Evolutionary conservation across 2,113 vertebrate species (phyloP).

Genomic region (Cairina moschata): DNA sequence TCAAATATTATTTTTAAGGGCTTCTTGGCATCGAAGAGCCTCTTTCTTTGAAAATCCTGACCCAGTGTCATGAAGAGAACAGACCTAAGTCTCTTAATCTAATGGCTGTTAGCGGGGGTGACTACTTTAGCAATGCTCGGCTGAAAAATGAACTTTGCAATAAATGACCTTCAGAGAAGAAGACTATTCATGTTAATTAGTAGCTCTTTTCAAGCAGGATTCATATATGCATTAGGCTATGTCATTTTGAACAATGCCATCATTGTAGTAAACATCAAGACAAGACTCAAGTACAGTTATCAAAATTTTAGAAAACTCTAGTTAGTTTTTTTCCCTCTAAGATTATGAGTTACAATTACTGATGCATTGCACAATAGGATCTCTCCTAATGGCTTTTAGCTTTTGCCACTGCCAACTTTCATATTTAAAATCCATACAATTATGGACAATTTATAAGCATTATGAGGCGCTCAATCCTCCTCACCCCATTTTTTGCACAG

Average conservation of each 20-base stretch:
- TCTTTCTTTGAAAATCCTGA: conserved; percentile 75
- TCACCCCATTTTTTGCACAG: conserved; percentile 79
- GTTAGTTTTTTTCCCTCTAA: conserved; percentile 77
- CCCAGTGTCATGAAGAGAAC: conserved; percentile 77
- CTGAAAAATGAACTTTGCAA: conserved; percentile 80
- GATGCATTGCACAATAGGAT: conserved; percentile 79
- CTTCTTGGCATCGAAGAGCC: conserved; percentile 71
- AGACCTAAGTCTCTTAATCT: conserved; percentile 80
- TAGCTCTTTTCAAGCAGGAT: conserved; percentile 88
- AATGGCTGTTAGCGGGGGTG: conserved; percentile 78
- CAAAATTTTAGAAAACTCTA: conserved; percentile 88
- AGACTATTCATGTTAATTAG: conserved; percentile 96
- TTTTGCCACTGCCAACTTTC: conserved; percentile 88
- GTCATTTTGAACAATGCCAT: conserved; percentile 81
- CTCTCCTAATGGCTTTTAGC: conserved; percentile 96
- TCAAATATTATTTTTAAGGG: conserved; percentile 77
- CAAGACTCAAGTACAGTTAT: conserved; percentile 81
- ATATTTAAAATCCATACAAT: conserved; percentile 92
- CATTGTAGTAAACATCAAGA: conserved; percentile 86
- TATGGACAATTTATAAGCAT: conserved; percentile 91
- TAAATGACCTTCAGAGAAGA: conserved; percentile 88
- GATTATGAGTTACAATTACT: conserved; percentile 84
- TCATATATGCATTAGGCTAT: conserved; percentile 93
- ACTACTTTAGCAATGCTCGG: conserved; percentile 73
- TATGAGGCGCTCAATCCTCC: conserved; percentile 85